phyloP scores from a whole-genome alignment of 2,113 vertebrate species.

The Albula glossodonta region DNA sequence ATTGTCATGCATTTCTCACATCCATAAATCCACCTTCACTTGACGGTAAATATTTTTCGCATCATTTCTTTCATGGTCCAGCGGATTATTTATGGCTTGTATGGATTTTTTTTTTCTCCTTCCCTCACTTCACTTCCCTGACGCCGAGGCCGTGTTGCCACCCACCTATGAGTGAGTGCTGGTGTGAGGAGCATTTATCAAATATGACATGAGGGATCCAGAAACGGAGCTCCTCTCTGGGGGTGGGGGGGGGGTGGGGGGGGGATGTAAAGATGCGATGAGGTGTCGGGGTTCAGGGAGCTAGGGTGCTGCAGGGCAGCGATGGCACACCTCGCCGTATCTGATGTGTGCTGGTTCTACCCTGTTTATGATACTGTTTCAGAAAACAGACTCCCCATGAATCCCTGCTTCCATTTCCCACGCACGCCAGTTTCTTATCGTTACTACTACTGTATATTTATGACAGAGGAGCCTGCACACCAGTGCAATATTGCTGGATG shows the following conservation, averaged over 20 bases:
- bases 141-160: background rate
- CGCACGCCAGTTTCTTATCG: background rate
- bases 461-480: background rate
- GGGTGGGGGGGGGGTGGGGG: too few relatives aligned
- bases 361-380: background rate
- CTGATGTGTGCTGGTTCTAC: background rate
- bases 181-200: background rate
- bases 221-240: background rate
- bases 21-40: background rate
- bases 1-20: background rate
- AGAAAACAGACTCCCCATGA: background rate
- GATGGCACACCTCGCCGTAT: background rate
- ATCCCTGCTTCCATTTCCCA: background rate
- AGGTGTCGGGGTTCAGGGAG: background rate
- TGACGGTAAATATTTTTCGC: background rate
- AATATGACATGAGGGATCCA: background rate
- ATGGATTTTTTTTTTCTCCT: background rate
- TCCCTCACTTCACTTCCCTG: background rate
- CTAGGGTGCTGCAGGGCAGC: too few relatives aligned
- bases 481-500: background rate
- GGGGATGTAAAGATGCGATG: background rate
- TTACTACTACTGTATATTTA: background rate
- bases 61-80: background rate
- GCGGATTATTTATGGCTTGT: background rate
- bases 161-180: background rate